Conservation (phyloP, 2,888 invertebrate species). For the Hecatera dysodea region DNA sequence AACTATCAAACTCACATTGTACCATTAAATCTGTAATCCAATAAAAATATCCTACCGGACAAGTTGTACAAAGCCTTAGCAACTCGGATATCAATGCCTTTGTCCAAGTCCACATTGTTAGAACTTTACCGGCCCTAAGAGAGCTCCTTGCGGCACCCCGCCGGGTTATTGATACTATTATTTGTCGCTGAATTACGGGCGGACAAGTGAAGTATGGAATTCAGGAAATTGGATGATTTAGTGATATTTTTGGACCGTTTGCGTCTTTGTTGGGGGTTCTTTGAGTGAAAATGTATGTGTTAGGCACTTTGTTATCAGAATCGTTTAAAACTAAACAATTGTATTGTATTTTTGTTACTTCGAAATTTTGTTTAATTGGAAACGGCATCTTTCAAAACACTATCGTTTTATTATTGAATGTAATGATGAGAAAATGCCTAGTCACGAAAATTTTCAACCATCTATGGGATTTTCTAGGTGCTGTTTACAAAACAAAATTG, state of each 20-base stretch:
- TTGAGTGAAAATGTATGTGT: conserved; percentile 1
- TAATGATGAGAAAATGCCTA: background rate
- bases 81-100: conserved; percentile 65
- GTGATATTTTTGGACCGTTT: conserved; percentile 21
- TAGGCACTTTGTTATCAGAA: background rate
- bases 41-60: conserved; percentile 58
- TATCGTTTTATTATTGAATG: background rate
- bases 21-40: conserved; percentile 59
- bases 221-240: conserved; percentile 52
- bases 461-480: background rate
- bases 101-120: conserved; percentile 67
- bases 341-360: background rate
- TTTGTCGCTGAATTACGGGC: conserved; percentile 57
- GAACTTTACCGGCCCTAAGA: conserved; percentile 65
- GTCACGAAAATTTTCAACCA: background rate
- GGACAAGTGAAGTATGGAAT: conserved; percentile 49
- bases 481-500: background rate
- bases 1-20: conserved; percentile 41
- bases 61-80: conserved; percentile 62
- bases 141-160: conserved; percentile 61
- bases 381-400: background rate
- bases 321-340: background rate
- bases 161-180: conserved; percentile 61
- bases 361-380: no score
- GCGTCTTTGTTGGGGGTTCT: conserved; percentile 5